Conservation (phyloP, 2,888 invertebrate genomes). For the Drosophila buzzatii region DNA sequence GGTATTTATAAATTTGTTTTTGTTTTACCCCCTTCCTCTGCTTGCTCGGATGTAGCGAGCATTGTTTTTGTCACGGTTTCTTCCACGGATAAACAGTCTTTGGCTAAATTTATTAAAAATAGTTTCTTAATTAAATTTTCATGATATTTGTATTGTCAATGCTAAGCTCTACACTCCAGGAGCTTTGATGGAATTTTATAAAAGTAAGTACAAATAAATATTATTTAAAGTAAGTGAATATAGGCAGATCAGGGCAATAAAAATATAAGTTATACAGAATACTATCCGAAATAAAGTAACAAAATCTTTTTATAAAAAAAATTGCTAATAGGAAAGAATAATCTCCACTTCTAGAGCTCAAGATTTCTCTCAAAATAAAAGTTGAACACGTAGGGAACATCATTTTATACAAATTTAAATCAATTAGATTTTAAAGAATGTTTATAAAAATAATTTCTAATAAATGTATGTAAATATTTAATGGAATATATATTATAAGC, state of each 20-base stretch:
- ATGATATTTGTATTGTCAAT: not conserved
- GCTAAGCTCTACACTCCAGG: not conserved
- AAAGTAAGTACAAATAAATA: not conserved
- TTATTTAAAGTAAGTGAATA: too few relatives aligned
- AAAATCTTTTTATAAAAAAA: too few relatives aligned
- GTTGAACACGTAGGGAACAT: too few relatives aligned
- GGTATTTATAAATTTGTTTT: constrained; percentile 30
- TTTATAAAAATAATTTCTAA: too few relatives aligned
- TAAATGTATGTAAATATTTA: too few relatives aligned
- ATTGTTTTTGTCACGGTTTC: constrained; percentile 73
- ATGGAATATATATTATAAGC: too few relatives aligned
- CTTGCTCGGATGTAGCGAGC: constrained; percentile 72
- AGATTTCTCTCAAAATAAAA: too few relatives aligned
- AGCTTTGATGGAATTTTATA: not conserved
- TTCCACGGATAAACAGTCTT: constrained; percentile 64
- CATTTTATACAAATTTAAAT: too few relatives aligned
- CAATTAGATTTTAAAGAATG: too few relatives aligned
- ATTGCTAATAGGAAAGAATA: too few relatives aligned
- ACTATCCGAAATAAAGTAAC: too few relatives aligned
- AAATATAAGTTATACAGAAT: not conserved
- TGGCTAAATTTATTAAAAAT: constrained; percentile 56
- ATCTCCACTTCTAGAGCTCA: too few relatives aligned
- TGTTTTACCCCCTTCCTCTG: constrained; percentile 72
- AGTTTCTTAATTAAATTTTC: not conserved
- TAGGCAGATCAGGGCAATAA: not conserved